Conservation (phyloP, 1,140 invertebrate species). For the Drosophila ogumai region DNA sequence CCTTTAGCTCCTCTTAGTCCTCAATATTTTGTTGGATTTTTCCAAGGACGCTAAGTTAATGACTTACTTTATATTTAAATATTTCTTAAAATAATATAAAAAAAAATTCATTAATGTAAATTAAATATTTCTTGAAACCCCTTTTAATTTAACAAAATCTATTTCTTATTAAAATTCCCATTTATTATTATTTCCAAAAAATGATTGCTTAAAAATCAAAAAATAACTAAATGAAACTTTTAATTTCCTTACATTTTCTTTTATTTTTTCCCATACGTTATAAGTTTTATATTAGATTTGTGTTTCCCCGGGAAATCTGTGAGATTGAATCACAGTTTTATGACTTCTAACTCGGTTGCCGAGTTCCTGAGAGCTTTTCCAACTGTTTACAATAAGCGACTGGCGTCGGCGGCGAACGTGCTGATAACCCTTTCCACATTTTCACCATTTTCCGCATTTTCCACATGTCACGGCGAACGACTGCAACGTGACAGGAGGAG, state of each 20-base stretch:
- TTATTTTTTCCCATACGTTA: too few relatives aligned
- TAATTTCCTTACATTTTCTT: background rate
- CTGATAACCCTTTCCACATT: slow-evolving; percentile 28
- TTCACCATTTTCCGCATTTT: slow-evolving; percentile 33
- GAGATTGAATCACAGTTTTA: slow-evolving; percentile 19
- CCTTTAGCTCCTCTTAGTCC: background rate
- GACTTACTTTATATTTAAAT: too few relatives aligned
- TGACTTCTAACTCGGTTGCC: background rate
- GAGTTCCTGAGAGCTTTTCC: background rate
- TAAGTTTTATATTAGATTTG: background rate
- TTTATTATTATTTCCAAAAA: background rate
- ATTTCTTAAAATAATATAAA: too few relatives aligned
- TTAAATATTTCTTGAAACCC: background rate
- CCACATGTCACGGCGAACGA: slow-evolving; percentile 30
- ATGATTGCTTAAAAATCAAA: too few relatives aligned
- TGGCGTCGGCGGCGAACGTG: slow-evolving; percentile 9
- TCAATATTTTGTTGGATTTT: background rate
- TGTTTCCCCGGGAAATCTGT: slow-evolving; percentile 2
- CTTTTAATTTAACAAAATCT: too few relatives aligned
- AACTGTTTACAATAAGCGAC: slow-evolving; percentile 13
- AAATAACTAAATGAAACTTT: too few relatives aligned
- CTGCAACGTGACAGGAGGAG: slow-evolving; percentile 34
- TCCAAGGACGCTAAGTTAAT: too few relatives aligned
- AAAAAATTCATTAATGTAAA: too few relatives aligned
- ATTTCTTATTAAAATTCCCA: background rate